Evolutionary conservation across 2,888 invertebrate genomes (phyloP), one percentile per base, ranked within the genome.

Genomic region (Nomada fabriciana): DNA sequence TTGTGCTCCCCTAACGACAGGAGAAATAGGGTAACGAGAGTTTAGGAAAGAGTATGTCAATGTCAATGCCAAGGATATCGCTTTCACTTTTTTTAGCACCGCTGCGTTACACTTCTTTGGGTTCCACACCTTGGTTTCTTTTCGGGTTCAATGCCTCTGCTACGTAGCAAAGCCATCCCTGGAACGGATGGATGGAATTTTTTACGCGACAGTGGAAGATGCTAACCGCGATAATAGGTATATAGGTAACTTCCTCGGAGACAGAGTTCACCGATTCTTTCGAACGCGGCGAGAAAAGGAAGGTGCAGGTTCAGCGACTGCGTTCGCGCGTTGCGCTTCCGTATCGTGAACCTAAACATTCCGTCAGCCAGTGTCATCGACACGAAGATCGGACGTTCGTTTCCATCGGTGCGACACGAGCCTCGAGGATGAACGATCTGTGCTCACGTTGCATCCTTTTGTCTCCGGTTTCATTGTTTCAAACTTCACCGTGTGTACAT

Each of bases 311-410:
- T 61, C 73, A 67, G 60, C 64, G 81, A 72, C 60, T 84, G 74
- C 77, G 69, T 76, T 71, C 70, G 85, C 87, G 76, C 50, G 77
- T 80, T 78, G 65, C 55, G 67, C 84, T 87, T 87, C 85, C 85
- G 87, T 71, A 53, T 83, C 59, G 61, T 50, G 42, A 55, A 61
- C 61, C 65, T 53, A 75, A 78, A 72, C 85, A 71, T 83, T 81
- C 76, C 80, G 82, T 77, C 83, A 81, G 75, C 82, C 80, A 75
- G 86, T 84, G 87, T 87, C 87, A 84, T 82, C 84, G 87, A 87
- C 87, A 87, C 87, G 76, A 52, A 73, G 53, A 76, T 76, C 76
- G 64, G 69, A 71, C 65, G 73, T 18, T 61, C 76, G 65, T 81
- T 74, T 71, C 61, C 68, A 47, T 68, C 36, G 67, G 10, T 7